phyloP scores from a whole-genome alignment of 2,888 invertebrate genomes.

The Caprella mutica region DNA sequence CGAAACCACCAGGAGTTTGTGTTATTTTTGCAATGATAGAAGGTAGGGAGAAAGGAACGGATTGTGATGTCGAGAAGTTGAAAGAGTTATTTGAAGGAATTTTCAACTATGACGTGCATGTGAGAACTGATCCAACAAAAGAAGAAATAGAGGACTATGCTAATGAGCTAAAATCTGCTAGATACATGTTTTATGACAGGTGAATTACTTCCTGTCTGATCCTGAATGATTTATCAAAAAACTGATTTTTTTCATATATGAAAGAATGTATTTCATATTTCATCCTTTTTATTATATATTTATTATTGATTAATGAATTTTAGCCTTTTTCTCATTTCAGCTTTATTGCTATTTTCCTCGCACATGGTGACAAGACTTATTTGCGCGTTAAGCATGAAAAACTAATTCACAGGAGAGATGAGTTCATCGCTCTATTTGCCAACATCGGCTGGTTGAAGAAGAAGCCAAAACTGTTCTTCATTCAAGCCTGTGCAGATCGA shows the following conservation, averaged over 20 bases:
- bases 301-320: too few relatives aligned
- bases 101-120: slow-evolving; percentile 23
- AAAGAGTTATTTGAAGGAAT: slow-evolving; percentile 22
- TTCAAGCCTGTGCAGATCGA: slow-evolving; percentile 28
- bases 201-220: too few relatives aligned
- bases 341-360: slow-evolving; percentile 29
- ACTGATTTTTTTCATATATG: too few relatives aligned
- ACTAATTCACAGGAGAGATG: slow-evolving; percentile 14
- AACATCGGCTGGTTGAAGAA: slow-evolving; percentile 26
- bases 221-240: too few relatives aligned
- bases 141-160: slow-evolving; percentile 20
- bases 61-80: slow-evolving; percentile 17
- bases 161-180: slow-evolving; percentile 20
- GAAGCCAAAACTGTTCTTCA: slow-evolving; percentile 32
- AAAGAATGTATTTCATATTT: too few relatives aligned
- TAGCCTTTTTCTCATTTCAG: too few relatives aligned
- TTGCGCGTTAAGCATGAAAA: slow-evolving; percentile 12
- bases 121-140: slow-evolving; percentile 15
- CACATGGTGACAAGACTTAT: slow-evolving; percentile 22
- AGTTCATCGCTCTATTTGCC: slow-evolving; percentile 25
- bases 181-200: slow-evolving; percentile 33
- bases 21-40: slow-evolving; percentile 24
- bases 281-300: too few relatives aligned
- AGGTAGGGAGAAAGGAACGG: slow-evolving; percentile 11
- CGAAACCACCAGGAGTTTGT: slow-evolving; percentile 27